Conservation (phyloP, 2,888 invertebrate species). For the Drosophila birchii region DNA sequence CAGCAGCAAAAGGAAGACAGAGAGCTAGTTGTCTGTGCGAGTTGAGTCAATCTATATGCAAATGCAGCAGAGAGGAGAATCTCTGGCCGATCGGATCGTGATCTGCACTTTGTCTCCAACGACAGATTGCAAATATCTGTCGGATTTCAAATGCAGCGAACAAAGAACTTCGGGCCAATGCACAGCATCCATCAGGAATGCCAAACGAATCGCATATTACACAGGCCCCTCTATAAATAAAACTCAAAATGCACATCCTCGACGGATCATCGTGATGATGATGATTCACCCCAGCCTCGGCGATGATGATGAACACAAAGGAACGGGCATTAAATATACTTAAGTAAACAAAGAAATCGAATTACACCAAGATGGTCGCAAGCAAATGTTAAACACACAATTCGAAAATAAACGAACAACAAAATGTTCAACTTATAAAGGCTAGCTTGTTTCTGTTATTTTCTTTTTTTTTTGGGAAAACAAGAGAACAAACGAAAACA, state of each 20-base stretch:
- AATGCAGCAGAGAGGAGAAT: conserved; percentile 34
- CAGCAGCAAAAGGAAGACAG: conserved; percentile 11
- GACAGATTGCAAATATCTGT: conserved; percentile 34
- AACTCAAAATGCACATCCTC: conserved; percentile 25
- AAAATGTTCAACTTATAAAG: conserved; percentile 38
- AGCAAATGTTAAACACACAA: conserved; percentile 69
- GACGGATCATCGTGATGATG: conserved; percentile 36
- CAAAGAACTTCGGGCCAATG: conserved; percentile 37
- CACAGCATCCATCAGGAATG: conserved; percentile 50
- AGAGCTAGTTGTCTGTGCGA: conserved; percentile 9
- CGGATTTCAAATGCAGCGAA: conserved; percentile 33
- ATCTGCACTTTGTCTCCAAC: conserved; percentile 24
- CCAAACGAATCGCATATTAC: conserved; percentile 39
- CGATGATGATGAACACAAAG: conserved; percentile 33
- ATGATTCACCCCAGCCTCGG: conserved; percentile 27
- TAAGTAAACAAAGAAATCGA: conserved; percentile 55
- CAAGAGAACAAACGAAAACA: conserved; percentile 55
- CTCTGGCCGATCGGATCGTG: conserved; percentile 11
- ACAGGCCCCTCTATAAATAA: conserved; percentile 61
- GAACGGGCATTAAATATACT: conserved; percentile 48
- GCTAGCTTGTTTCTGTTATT: conserved; percentile 6
- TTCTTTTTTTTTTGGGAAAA: conserved; percentile 33
- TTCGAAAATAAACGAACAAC: conserved; percentile 67
- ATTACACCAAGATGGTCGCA: conserved; percentile 45
- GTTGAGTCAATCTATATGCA: conserved; percentile 64